A percentile compares a stretch with the other conserved stretches of the same genome.
These are phyloP conservation scores for Cirrhinus molitorella DNA, from an alignment of 2,797 vertebrate genomes.

Conservation along the genomic window DNA sequence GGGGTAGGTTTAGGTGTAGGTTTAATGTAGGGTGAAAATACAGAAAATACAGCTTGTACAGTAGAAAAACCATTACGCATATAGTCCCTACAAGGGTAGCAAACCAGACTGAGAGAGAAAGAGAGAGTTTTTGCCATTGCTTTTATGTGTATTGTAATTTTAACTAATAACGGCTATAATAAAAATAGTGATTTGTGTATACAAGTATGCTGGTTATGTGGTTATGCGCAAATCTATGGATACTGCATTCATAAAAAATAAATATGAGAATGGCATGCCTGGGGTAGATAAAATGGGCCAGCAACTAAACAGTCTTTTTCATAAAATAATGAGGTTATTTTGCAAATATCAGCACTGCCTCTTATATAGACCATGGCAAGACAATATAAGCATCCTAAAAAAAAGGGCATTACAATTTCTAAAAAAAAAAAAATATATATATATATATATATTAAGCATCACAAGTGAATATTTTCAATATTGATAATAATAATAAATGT, in stretches of 20 bases:
- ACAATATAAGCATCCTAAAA: too few species aligned
- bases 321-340: constrained; percentile 25
- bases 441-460: too few species aligned
- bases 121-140: not conserved
- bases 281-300: constrained; percentile 1
- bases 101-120: not conserved
- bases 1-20: too few species aligned
- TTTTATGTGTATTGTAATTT: constrained; percentile 6
- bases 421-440: too few species aligned
- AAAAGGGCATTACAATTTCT: too few species aligned
- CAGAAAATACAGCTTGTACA: too few species aligned
- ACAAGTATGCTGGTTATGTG: not conserved
- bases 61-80: too few species aligned
- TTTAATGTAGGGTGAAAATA: too few species aligned
- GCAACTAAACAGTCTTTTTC: constrained; percentile 8
- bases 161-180: constrained; percentile 1
- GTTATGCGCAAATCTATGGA: not conserved
- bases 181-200: not conserved
- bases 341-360: not conserved
- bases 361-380: not conserved
- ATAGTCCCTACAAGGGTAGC: too few species aligned
- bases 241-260: constrained; percentile 32
- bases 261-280: constrained; percentile 24
- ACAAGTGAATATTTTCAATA: too few species aligned
- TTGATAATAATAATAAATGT: too few species aligned